A percentile compares a stretch with the other conserved stretches of the same genome.
These are phyloP conservation scores for Saturnia pavonia DNA, from an alignment of 2,888 invertebrate genomes.

Conservation along the genomic window DNA sequence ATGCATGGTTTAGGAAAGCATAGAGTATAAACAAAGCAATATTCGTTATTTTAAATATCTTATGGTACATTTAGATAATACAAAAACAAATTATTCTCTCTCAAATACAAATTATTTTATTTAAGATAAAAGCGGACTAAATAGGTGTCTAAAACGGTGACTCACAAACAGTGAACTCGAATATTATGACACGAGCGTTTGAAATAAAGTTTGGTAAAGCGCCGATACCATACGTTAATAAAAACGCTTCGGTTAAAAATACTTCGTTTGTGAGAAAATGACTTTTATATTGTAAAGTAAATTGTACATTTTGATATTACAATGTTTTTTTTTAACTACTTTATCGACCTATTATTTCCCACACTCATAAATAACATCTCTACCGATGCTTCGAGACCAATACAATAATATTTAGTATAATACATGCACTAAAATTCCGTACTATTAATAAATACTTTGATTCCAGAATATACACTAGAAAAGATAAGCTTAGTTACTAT, in stretches of 20 bases:
- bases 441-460: background rate
- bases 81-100: background rate
- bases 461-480: background rate
- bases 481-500: background rate
- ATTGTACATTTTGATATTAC: background rate
- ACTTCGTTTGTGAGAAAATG: background rate
- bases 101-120: background rate
- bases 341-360: too few relatives aligned
- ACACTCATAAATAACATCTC: too few relatives aligned
- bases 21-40: too few relatives aligned
- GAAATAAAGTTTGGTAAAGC: background rate
- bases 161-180: background rate
- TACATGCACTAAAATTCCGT: too few relatives aligned
- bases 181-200: background rate
- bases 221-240: background rate
- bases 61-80: background rate
- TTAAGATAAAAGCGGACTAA: background rate
- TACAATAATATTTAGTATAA: too few relatives aligned
- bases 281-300: background rate
- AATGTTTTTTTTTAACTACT: too few relatives aligned
- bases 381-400: too few relatives aligned
- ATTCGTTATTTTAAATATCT: background rate
- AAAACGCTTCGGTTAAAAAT: conserved; percentile 1
- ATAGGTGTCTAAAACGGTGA: background rate
- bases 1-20: too few relatives aligned